These are phyloP conservation scores for Gobius niger DNA, from an alignment of 2,113 vertebrate species.

Conservation along the genomic window DNA sequence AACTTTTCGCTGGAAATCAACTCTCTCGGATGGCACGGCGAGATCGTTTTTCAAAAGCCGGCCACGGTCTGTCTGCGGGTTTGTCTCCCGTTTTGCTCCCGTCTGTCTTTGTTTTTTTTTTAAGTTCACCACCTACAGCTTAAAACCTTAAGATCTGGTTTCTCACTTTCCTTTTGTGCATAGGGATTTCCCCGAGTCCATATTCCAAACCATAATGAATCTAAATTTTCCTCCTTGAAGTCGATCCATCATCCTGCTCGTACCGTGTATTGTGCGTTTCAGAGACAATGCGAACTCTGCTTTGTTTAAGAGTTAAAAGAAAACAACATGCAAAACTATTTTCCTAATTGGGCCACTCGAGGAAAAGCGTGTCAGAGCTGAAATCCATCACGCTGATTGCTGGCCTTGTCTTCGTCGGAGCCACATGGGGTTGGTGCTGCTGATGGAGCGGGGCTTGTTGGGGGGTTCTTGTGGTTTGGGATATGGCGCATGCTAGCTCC, in stretches of 20 bases:
- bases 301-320: constrained; percentile 37
- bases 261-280: constrained; percentile 8
- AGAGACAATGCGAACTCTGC: constrained; percentile 36
- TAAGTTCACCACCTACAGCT: constrained; percentile 24
- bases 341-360: constrained; percentile 62
- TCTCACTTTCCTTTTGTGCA: constrained; percentile 51
- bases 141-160: constrained; percentile 34
- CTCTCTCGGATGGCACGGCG: constrained; percentile 7
- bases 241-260: constrained; percentile 37
- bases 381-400: constrained; percentile 71
- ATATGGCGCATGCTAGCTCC: constrained; percentile 56
- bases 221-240: constrained; percentile 48
- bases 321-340: constrained; percentile 40
- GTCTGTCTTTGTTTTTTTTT: constrained; percentile 40
- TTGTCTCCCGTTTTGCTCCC: constrained; percentile 20
- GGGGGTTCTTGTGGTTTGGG: constrained; percentile 60
- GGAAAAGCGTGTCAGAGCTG: constrained; percentile 58
- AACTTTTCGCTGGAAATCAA: constrained; percentile 23
- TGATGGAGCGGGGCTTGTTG: constrained; percentile 45
- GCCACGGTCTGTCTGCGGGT: constrained; percentile 10
- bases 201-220: constrained; percentile 47
- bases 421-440: constrained; percentile 41
- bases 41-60: constrained; percentile 20
- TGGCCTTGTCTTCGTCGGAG: constrained; percentile 58
- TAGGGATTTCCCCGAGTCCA: constrained; percentile 47